Conservation (phyloP, 30 jellyfish, hydroid and myxozoan genomes). For the Aurelia coerulea region DNA sequence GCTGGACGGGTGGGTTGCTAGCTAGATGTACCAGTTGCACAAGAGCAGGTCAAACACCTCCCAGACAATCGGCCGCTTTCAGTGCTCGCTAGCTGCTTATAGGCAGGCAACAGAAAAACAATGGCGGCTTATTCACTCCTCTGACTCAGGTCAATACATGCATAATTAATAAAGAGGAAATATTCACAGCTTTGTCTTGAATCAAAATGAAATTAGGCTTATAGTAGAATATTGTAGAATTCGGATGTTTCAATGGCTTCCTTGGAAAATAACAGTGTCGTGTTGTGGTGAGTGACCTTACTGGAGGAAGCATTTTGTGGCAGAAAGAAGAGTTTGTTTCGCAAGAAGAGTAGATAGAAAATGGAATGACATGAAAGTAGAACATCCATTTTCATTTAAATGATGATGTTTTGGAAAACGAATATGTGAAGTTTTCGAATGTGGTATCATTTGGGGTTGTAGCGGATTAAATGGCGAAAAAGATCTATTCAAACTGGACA, state of each 20-base stretch:
- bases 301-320: no score
- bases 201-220: constrained; percentile 18
- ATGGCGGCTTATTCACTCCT: constrained; percentile 28
- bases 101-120: constrained; percentile 47
- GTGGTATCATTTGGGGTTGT: no score
- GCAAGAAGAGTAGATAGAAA: no score
- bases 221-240: constrained; percentile 22
- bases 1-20: constrained; percentile 20
- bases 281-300: no score
- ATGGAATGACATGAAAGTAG: no score
- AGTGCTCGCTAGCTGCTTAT: constrained; percentile 54
- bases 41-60: constrained; percentile 4
- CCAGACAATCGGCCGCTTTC: constrained; percentile 37
- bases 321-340: no score
- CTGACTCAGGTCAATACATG: constrained; percentile 20
- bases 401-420: no score
- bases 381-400: no score
- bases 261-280: neutral
- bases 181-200: constrained; percentile 26
- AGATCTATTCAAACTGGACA: no score
- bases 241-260: neutral
- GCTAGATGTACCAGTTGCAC: constrained; percentile 15
- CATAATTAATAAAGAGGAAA: constrained; percentile 22
- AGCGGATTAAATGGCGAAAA: no score
- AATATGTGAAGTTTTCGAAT: no score